phyloP scores from a whole-genome alignment of 2,888 invertebrate species.

The Cepaea hortensis region DNA sequence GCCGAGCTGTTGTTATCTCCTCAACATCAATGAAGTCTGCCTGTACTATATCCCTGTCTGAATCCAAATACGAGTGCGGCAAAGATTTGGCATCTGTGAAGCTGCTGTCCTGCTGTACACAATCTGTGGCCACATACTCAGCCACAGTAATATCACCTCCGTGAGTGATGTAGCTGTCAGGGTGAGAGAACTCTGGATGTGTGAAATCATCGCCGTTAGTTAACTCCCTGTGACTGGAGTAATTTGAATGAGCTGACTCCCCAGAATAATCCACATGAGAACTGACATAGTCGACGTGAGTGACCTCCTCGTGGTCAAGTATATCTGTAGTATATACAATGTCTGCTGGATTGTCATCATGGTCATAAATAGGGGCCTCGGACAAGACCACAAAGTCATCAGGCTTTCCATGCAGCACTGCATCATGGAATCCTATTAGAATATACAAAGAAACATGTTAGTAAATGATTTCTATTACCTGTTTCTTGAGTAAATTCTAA shows the following conservation, averaged over 20 bases:
- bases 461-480: too few species aligned
- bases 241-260: constrained; percentile 48
- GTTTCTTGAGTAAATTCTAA: too few species aligned
- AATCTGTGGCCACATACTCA: constrained; percentile 31
- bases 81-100: constrained; percentile 21
- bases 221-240: constrained; percentile 56
- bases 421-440: constrained; percentile 29
- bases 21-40: constrained; percentile 44
- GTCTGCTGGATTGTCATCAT: constrained; percentile 52
- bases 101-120: constrained; percentile 24
- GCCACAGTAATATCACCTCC: constrained; percentile 23
- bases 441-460: not conserved
- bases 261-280: constrained; percentile 39
- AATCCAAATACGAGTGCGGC: constrained; percentile 24
- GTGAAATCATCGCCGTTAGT: constrained; percentile 41
- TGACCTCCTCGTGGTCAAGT: constrained; percentile 50
- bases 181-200: constrained; percentile 19
- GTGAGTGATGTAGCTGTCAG: constrained; percentile 26
- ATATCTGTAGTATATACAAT: constrained; percentile 57
- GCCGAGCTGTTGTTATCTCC: constrained; percentile 34
- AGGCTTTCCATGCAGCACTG: constrained; percentile 29
- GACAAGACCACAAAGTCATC: constrained; percentile 47
- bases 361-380: constrained; percentile 43
- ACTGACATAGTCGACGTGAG: constrained; percentile 48
- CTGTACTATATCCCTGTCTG: constrained; percentile 22